Percentiles rank a stretch among this genome's conserved stretches.
phyloP scores from a whole-genome alignment of 2,888 invertebrate species.

The Notocelia uddmanniana region DNA sequence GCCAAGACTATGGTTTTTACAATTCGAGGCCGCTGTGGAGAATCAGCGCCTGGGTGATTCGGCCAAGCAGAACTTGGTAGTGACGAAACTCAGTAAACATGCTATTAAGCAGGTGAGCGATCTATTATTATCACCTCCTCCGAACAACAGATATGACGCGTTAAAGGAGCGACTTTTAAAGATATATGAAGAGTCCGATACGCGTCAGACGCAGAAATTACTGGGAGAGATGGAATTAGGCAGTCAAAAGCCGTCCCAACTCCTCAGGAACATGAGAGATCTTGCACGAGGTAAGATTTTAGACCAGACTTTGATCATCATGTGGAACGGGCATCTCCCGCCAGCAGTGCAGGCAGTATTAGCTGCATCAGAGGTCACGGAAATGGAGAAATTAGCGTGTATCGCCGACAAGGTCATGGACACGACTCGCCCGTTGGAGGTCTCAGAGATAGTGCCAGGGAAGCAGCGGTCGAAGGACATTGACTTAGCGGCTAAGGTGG shows the following conservation, averaged over 20 bases:
- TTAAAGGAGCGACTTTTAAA: background rate
- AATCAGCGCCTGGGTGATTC: constrained; percentile 4
- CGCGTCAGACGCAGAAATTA: constrained; percentile 10
- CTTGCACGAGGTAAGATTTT: constrained; percentile 2
- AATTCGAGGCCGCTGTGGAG: constrained; percentile 5
- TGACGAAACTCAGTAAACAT: constrained; percentile 5
- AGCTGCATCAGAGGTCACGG: constrained; percentile 22
- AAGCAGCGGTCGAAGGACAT: constrained; percentile 1
- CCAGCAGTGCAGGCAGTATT: constrained; percentile 18
- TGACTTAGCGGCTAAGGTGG: background rate
- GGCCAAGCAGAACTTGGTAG: background rate
- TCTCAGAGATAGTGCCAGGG: background rate
- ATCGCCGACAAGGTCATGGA: constrained; percentile 14
- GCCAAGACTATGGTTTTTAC: constrained; percentile 1
- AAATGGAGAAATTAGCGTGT: background rate
- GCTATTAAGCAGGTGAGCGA: constrained; percentile 10
- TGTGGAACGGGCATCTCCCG: constrained; percentile 10
- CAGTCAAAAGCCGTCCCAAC: constrained; percentile 11
- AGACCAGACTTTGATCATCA: background rate
- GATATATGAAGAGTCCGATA: constrained; percentile 1
- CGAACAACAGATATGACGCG: background rate
- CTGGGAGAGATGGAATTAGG: constrained; percentile 14
- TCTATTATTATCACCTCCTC: constrained; percentile 4
- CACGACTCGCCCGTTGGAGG: constrained; percentile 11
- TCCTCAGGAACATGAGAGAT: constrained; percentile 5